phyloP scores from a whole-genome alignment of 1,140 invertebrate genomes.

The Cotesia glomerata region DNA sequence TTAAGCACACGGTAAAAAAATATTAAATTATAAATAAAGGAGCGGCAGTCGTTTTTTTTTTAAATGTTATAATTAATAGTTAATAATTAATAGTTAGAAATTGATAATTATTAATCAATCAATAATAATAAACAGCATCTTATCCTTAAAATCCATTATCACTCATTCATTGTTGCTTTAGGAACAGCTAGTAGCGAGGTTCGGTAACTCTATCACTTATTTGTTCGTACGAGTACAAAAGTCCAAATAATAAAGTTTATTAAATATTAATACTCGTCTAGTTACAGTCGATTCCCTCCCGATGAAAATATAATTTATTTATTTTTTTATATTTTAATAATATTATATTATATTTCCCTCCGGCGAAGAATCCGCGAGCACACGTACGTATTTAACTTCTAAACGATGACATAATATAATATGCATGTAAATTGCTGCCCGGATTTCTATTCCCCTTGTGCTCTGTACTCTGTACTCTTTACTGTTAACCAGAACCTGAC shows the following conservation, averaged over 20 bases:
- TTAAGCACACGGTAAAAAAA: no score
- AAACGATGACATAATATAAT: constrained; percentile 36
- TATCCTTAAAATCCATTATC: constrained; percentile 56
- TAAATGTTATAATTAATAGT: no score
- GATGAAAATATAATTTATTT: background rate
- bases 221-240: no score
- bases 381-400: constrained; percentile 53
- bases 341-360: background rate
- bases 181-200: constrained; percentile 64
- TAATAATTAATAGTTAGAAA: no score
- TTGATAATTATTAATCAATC: background rate
- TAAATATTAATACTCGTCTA: background rate
- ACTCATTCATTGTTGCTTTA: constrained; percentile 64
- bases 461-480: no score
- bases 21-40: no score
- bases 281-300: background rate
- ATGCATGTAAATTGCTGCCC: constrained; percentile 26
- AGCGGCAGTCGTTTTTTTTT: no score
- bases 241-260: constrained; percentile 2
- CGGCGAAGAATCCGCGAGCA: constrained; percentile 43
- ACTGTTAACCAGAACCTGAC: background rate
- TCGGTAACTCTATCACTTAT: constrained; percentile 63
- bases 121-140: constrained; percentile 47
- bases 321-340: background rate
- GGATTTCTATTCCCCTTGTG: constrained; percentile 6